These are phyloP conservation scores for Ceratosolen fusciceps DNA, from an alignment of 1,140 invertebrate species.

Conservation along the genomic window DNA sequence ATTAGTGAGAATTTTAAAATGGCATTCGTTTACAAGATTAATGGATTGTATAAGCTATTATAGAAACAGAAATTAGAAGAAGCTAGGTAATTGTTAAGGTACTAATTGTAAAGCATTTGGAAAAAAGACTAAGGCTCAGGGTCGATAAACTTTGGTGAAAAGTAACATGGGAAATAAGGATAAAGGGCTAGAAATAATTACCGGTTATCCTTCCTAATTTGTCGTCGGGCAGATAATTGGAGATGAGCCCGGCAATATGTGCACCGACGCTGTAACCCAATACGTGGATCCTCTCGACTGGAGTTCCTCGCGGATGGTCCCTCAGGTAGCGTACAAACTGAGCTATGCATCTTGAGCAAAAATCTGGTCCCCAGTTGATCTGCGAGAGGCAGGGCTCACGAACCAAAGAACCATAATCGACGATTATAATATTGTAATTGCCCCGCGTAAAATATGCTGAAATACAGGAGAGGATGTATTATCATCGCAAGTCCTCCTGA, in stretches of 20 bases:
- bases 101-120: too few species aligned
- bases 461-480: not conserved
- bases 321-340: slow-evolving; percentile 85
- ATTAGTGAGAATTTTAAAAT: too few species aligned
- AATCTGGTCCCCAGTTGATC: slow-evolving; percentile 88
- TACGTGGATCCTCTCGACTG: slow-evolving; percentile 82
- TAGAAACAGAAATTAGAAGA: too few species aligned
- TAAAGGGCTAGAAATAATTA: slow-evolving; percentile 56
- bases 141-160: too few species aligned
- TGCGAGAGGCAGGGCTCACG: slow-evolving; percentile 85
- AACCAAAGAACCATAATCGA: slow-evolving; percentile 86
- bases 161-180: too few species aligned
- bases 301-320: slow-evolving; percentile 81
- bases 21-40: too few species aligned
- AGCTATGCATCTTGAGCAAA: slow-evolving; percentile 83
- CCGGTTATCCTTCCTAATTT: slow-evolving; percentile 87
- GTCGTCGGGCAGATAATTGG: slow-evolving; percentile 79
- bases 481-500: not conserved
- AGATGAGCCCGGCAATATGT: slow-evolving; percentile 86
- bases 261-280: slow-evolving; percentile 89
- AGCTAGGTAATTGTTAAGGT: too few species aligned
- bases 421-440: slow-evolving; percentile 88
- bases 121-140: too few species aligned
- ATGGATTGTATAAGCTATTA: too few species aligned
- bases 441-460: slow-evolving; percentile 83